A percentile compares a stretch with the other conserved stretches of the same genome.
phyloP scores from a whole-genome alignment of 2,113 vertebrate species.

The Chlorodrepanis virens region DNA sequence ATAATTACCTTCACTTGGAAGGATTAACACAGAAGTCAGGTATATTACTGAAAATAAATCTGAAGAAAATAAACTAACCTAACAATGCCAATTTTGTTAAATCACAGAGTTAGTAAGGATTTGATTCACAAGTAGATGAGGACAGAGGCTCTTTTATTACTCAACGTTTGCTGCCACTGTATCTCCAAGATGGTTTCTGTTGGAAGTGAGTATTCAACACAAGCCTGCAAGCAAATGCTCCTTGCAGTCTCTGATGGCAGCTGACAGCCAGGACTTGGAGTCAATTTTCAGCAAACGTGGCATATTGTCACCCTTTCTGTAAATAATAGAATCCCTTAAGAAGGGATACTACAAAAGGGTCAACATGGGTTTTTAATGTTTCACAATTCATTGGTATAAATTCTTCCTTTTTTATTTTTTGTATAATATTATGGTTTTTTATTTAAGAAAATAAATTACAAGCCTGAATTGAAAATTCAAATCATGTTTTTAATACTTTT shows the following conservation, averaged over 20 bases:
- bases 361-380: background rate
- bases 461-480: background rate
- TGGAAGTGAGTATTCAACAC: background rate
- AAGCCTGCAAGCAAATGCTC: background rate
- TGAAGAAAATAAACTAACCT: background rate
- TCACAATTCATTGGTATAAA: background rate
- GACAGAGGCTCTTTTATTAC: background rate
- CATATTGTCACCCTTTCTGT: background rate
- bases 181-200: background rate
- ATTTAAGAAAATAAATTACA: background rate
- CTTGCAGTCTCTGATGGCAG: background rate
- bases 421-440: too few relatives aligned
- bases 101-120: background rate
- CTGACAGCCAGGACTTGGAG: background rate
- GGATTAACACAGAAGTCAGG: background rate
- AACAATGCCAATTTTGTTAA: background rate
- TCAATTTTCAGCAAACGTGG: background rate
- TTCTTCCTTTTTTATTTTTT: too few relatives aligned
- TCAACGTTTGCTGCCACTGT: background rate
- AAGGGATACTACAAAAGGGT: background rate
- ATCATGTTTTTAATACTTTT: background rate
- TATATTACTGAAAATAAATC: background rate
- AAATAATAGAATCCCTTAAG: background rate
- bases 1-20: background rate
- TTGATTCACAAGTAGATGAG: background rate